Evolutionary conservation across 2,113 vertebrate genomes (phyloP), one percentile per base, ranked within the genome.

Genomic region (Bostrychus sinensis): DNA sequence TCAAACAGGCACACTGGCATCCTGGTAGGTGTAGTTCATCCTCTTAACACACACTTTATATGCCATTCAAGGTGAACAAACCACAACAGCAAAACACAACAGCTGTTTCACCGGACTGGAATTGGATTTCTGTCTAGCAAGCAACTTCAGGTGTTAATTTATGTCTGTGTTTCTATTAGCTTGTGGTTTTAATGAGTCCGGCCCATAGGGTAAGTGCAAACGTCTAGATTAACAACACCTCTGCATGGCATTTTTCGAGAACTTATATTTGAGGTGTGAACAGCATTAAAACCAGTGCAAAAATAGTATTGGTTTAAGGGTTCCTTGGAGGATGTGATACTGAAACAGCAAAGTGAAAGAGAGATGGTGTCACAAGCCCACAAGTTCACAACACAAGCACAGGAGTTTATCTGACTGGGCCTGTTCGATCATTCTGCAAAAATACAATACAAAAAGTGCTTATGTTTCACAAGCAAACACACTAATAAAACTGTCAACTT

Each of bases 1-100:
- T 87, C 87, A 85, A 84, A 89, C 85, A 79, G 80, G 70, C 71
- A 66, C 20, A 62, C 72, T 62, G 74, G 68, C 73, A 77, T 60
- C 55, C 53, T 8, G 45, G 63, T 82, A 19, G 56, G 61, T 30
- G 54, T 62, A 74, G 72, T 61, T 38, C 63, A 61, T 20, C 41
- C 59, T 57, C 45, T 26, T 46, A 61, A 41, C 62, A 43, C 32
- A 48, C 70, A 64, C 43, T 39, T 42, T 46, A 30, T 54, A 8
- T 51, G 53, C 50, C 37, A 42, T 66, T 71, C 51, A 41, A 60
- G 42, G 38, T 75, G 72, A 59, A 64, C 60, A 56, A 17, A n/a
- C 48, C 67, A 55, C 55, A 43, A 58, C 42, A 37, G 34, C 66
- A 56, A 61, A 56, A 30, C 26, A 62, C 73, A 39, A 62, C 19